These are phyloP conservation scores for Verasper variegatus DNA, from an alignment of 2,113 vertebrate genomes.

Conservation along the genomic window DNA sequence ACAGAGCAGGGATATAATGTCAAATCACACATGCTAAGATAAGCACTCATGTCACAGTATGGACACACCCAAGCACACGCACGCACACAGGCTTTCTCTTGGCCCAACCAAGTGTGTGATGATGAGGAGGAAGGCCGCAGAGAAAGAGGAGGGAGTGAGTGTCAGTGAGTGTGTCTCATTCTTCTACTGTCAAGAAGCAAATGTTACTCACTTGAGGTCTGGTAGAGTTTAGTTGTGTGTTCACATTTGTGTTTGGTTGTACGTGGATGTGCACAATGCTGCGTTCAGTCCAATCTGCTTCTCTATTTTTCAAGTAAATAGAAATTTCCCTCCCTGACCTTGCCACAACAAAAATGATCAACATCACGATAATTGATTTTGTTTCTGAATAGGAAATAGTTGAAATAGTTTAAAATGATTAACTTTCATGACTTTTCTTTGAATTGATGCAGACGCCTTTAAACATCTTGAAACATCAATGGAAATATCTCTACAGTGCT, in stretches of 20 bases:
- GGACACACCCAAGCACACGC: slow-evolving; percentile 57
- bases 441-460: background rate
- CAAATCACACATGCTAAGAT: slow-evolving; percentile 73
- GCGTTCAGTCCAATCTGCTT: background rate
- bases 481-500: no score
- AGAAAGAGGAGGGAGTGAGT: slow-evolving; percentile 57
- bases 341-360: slow-evolving; percentile 1
- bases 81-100: slow-evolving; percentile 76
- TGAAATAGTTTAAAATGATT: slow-evolving; percentile 5
- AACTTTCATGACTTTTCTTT: background rate
- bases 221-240: slow-evolving; percentile 4
- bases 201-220: slow-evolving; percentile 40
- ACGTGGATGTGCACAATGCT: background rate
- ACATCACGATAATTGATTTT: slow-evolving; percentile 8
- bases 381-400: slow-evolving; percentile 24
- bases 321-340: slow-evolving; percentile 17
- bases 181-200: slow-evolving; percentile 35
- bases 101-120: slow-evolving; percentile 87
- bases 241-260: background rate
- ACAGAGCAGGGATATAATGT: slow-evolving; percentile 58
- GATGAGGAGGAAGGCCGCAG: slow-evolving; percentile 81
- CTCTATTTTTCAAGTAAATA: slow-evolving; percentile 10
- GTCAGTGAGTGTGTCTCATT: slow-evolving; percentile 43
- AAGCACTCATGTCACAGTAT: slow-evolving; percentile 69
- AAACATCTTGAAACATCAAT: no score